Base-by-base conservation (phyloP, 1,140 invertebrate genomes). In the Drosophila ogumai region DNA sequence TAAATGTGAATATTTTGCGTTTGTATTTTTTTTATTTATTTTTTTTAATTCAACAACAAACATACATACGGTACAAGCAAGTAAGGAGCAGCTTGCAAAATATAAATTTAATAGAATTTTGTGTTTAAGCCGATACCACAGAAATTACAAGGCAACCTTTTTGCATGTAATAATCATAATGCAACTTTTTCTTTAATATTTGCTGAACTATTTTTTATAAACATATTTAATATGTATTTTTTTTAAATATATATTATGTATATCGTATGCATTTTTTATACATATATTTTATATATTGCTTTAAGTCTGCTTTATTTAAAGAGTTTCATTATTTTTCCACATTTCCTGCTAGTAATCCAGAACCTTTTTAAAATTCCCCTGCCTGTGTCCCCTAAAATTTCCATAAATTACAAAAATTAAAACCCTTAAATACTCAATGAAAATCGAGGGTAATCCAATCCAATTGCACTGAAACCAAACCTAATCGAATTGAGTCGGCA, bases 401-500 rank as follows among this genome's bases (percentile, higher is more conserved):
- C 13, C 17, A 17, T 52, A 50, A 55, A 66, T 66, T 50, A 28
- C 15, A 10, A 12, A 19, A 43, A 50, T 66, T 10, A 36, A 36
- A 55, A 50, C 43, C 25, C 28, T 71, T 25, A 50, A 43, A 72
- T 72, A 72, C 57, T 49, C 28, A 43, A 43, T 28, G 41, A 8
- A 28, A 38, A 13, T 40, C 32, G 25, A 34, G 31, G 32, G 32
- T 69, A 69, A 69, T 69, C 47, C 47, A 49, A 49, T 49, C 44
- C 28, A 72, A 50, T 72, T 3, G n/a, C 52, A 40, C 10, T 43
- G 47, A 36, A 54, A 67, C 13, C 66, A 22, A 72, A 58, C 19
- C 43, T 41, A 71, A 72, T 72, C 68, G 28, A 72, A 72, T 72
- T 49, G 66, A 28, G 40, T 22, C 5, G 64, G 36, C 34, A 38